Conservation (phyloP, 2,113 vertebrate genomes). For the Misgurnus mizolepis region DNA sequence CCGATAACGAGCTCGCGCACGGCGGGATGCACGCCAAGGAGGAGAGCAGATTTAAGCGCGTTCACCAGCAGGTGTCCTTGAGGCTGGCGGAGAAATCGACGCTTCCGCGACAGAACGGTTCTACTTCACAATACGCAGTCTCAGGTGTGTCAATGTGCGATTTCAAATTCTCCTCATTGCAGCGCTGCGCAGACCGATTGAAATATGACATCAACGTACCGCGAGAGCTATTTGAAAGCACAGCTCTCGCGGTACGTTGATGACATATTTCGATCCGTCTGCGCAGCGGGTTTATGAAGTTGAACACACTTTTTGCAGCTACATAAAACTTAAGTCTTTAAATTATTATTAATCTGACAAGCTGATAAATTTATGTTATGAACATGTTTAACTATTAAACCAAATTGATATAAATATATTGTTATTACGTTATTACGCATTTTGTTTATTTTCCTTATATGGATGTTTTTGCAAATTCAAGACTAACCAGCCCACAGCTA, state of each 20-base stretch:
- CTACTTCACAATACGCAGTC: slow-evolving; percentile 56
- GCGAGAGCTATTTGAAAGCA: slow-evolving; percentile 44
- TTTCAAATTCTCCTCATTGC: background rate
- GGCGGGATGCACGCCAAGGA: slow-evolving; percentile 55
- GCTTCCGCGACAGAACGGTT: slow-evolving; percentile 68
- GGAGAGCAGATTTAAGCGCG: slow-evolving; percentile 56
- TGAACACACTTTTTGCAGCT: background rate
- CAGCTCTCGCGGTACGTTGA: too few relatives aligned
- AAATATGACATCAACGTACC: background rate
- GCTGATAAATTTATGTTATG: background rate
- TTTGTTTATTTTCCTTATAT: background rate
- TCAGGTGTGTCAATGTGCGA: slow-evolving; percentile 66
- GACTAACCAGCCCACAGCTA: background rate
- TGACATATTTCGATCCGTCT: too few relatives aligned
- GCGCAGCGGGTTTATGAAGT: too few relatives aligned
- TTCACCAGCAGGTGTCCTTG: slow-evolving; percentile 75
- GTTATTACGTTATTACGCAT: background rate
- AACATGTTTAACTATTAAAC: background rate
- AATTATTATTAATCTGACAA: slow-evolving; percentile 21
- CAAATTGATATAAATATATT: background rate
- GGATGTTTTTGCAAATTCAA: background rate
- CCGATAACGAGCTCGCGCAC: slow-evolving; percentile 61
- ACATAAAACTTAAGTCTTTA: slow-evolving; percentile 11
- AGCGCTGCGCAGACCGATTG: too few relatives aligned
- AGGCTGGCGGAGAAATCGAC: slow-evolving; percentile 71